Evolutionary conservation across 2,888 invertebrate genomes (phyloP), one percentile per base, ranked within the genome.

Genomic region (Thymelicus lineola): DNA sequence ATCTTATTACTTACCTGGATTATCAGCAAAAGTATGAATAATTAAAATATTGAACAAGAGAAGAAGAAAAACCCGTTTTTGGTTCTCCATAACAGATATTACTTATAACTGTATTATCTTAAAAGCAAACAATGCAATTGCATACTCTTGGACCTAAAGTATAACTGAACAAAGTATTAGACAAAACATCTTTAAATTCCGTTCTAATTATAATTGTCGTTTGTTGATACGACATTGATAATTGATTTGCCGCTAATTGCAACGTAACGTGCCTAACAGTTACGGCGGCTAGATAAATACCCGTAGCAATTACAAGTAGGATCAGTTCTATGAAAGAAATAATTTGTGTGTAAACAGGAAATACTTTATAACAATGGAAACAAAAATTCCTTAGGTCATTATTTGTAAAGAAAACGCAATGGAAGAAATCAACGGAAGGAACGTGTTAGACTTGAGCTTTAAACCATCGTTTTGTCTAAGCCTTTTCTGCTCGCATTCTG

Each of bases 231-330:
- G 75, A 82, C 80, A 83, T 80, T 78, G 74, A 75, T 80, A 78
- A 77, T 77, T 77, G 80, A 86, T 83, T 86, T 82, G 79, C 73
- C 78, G 76, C 77, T 87, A 86, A 87, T 87, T 84, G 77, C 74
- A 80, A 80, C 77, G 77, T 77, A 63, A 73, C 66, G 63, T 71
- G 70, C 75, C 74, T 80, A 83, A 80, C 82, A 79, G 81, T 79
- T 81, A 82, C 74, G 79, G 75, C 78, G 72, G 67, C 68, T 60
- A 72, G 71, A 61, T 64, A 55, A 66, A 63, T 61, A 60, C 55
- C 20, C 35, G 17, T 45, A 17, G 64, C 69, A 68, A 77, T 74
- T 77, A 74, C 65, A 72, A 63, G 63, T 73, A 73, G 53, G 65
- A 71, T 57, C 68, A 58, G 66, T 76, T 75, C 74, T 74, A 9